Evolutionary conservation across 2,888 invertebrate genomes (phyloP), one percentile per base, ranked within the genome.

Genomic region (Netelia inedita): DNA sequence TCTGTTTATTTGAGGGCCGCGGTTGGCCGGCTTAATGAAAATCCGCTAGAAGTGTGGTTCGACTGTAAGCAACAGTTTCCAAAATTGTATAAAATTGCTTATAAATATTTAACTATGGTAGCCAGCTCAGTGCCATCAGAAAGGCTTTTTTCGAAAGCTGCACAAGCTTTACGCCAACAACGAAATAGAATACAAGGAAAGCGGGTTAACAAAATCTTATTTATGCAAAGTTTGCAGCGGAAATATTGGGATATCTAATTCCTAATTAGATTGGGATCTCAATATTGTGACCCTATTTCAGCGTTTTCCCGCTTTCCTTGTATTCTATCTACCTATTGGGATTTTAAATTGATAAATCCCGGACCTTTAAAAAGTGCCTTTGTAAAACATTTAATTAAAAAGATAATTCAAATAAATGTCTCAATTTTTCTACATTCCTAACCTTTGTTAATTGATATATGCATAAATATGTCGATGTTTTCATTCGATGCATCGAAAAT

Each of bases 11-110:
- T 63, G 11, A 63, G 35, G 9, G 11, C 41, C n/a, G 1, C 59
- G 21, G 59, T 59, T 59, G 59, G 59, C 59, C 21, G 59, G 59
- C 59, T 59, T 59, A 59, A 11, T 59, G 21, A 59, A 23, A 59
- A 59, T 59, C 59, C 16, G 19, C 10, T 59, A 59, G 21, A 59
- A 59, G 59, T 21, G 11, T 57, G 59, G 21, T 59, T 2, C 1
- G 23, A 16, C 16, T 19, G 16, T 57, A 19, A 19, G 16, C 57
- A 57, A 57, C 57, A 57, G 21, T 57, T 57, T 16, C 57, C 21
- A 19, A 57, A 57, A 16, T 57, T 57, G 21, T 57, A 57, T 16
- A 23, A 59, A 19, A 59, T 59, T 19, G 59, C 59, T 19, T 59
- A 23, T 23, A 59, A 59, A 59, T 21, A 59, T 59, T 21, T 59